Base-by-base conservation (phyloP, 2,113 vertebrate genomes). In the Anseranas semipalmata region DNA sequence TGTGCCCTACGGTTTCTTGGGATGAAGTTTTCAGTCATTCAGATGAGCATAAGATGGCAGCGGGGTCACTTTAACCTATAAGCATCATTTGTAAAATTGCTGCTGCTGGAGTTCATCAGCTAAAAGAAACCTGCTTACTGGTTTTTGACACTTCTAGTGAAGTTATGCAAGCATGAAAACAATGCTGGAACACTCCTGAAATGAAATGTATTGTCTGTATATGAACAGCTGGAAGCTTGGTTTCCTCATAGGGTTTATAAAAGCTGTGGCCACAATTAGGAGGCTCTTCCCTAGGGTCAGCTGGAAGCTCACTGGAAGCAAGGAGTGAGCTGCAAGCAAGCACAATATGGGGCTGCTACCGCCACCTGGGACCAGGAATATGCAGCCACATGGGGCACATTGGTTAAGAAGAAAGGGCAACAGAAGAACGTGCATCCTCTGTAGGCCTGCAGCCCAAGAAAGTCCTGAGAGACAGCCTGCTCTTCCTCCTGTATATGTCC, bases 301-400 rank as follows among this genome's bases (percentile, higher is more conserved):
- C 18, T 80, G 84, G 30, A 19, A 91, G 70, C 30, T 85, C 15
- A 9, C 11, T 55, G 66, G 48, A 65, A 33, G 37, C 14, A 25
- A 63, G 39, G n/a, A 45, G 28, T 20, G 27, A 73, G 27, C 50
- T 15, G 25, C 10, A 50, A 18, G 27, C 32, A 21, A 15, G 16
- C n/a, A 8, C 37, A 33, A 8, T 5, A 8, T n/a, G 30, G 15
- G 22, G 35, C 27, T 92, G 30, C 46, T 70, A 33, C 20, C 7
- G 2, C 16, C 84, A 45, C 35, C 41, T 59, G 68, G 28, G 32
- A 56, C 62, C 32, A n/a, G 15, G 52, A 41, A 50, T 17, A 43
- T 50, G n/a, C 32, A 85, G 43, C 28, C 24, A 62, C 19, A 28
- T 4, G 0, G 0, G 60, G 33, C 24, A 76, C 0, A 8, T 5